These are phyloP conservation scores for Trachelus iudaicus DNA, from an alignment of 2,888 invertebrate genomes.

Conservation along the genomic window DNA sequence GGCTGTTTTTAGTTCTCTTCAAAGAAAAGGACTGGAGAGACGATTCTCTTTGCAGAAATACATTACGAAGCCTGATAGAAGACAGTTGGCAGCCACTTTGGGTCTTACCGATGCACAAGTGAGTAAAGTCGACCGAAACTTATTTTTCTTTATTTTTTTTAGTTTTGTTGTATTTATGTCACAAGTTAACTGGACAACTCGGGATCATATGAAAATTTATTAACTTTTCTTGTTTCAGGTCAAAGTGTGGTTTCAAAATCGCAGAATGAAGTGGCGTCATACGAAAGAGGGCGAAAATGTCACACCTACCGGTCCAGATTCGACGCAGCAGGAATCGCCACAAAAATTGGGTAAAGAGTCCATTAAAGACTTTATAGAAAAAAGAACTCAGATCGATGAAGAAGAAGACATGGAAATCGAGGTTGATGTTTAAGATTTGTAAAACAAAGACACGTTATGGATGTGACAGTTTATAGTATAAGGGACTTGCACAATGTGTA, in stretches of 20 bases:
- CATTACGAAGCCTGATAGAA: constrained; percentile 93
- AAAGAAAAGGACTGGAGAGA: constrained; percentile 92
- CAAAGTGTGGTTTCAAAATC: constrained; percentile 94
- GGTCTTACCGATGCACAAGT: constrained; percentile 96
- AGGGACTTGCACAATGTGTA: background rate
- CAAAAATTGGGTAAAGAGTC: constrained; percentile 23
- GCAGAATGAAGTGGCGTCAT: constrained; percentile 91
- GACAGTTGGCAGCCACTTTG: constrained; percentile 90
- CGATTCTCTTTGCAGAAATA: constrained; percentile 95
- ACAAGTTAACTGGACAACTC: background rate
- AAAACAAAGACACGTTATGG: background rate
- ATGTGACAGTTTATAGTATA: background rate
- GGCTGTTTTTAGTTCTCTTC: constrained; percentile 94
- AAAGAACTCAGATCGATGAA: constrained; percentile 21
- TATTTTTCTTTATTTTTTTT: constrained; percentile 7
- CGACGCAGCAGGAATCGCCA: constrained; percentile 38
- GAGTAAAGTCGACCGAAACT: constrained; percentile 21
- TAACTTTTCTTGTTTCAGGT: constrained; percentile 69
- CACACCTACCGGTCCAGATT: constrained; percentile 32
- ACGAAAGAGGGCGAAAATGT: constrained; percentile 71
- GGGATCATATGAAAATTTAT: background rate
- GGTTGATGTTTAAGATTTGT: constrained; percentile 43
- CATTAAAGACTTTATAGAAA: constrained; percentile 11
- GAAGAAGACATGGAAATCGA: constrained; percentile 49
- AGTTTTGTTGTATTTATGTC: constrained; percentile 13